These are phyloP conservation scores for Anas platyrhynchos DNA, from an alignment of 2,113 vertebrate genomes.

Conservation along the genomic window DNA sequence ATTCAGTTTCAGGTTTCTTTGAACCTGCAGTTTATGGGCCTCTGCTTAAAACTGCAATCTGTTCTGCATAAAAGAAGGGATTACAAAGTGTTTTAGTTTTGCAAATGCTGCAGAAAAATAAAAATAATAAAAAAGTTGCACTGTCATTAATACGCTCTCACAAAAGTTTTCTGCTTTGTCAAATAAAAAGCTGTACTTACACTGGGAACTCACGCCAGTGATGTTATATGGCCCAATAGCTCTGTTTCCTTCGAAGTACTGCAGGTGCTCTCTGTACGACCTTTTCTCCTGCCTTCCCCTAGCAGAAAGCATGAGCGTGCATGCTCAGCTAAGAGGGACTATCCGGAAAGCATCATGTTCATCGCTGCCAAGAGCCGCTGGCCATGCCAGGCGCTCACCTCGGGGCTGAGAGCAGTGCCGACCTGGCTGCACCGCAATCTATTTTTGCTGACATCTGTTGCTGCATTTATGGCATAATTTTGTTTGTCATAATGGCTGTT, in stretches of 20 bases:
- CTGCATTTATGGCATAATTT: not conserved
- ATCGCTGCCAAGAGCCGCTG: not conserved
- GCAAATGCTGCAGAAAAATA: conserved; percentile 74
- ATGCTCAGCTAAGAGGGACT: not conserved
- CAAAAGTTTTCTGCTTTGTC: conserved; percentile 66
- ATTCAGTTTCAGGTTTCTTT: conserved; percentile 82
- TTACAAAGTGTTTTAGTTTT: conserved; percentile 76
- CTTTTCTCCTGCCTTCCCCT: not conserved
- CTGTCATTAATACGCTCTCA: conserved; percentile 59
- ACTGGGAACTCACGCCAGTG: accelerated
- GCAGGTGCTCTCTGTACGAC: not conserved
- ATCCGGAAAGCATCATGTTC: accelerated
- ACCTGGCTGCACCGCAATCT: accelerated
- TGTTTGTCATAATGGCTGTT: accelerated
- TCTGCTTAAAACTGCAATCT: conserved; percentile 81
- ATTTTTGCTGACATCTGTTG: not conserved
- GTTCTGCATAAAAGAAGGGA: conserved; percentile 82
- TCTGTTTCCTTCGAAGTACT: not conserved
- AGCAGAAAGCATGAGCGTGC: not conserved
- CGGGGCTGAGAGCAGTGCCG: not conserved
- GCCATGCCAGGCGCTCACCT: not conserved
- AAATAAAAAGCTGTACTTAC: conserved; percentile 9
- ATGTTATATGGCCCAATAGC: not conserved
- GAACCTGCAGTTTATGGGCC: conserved; percentile 80
- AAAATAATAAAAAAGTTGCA: conserved; percentile 68